Evolutionary conservation across 2,888 invertebrate genomes (phyloP).

Genomic region (Capitulum mitella): DNA sequence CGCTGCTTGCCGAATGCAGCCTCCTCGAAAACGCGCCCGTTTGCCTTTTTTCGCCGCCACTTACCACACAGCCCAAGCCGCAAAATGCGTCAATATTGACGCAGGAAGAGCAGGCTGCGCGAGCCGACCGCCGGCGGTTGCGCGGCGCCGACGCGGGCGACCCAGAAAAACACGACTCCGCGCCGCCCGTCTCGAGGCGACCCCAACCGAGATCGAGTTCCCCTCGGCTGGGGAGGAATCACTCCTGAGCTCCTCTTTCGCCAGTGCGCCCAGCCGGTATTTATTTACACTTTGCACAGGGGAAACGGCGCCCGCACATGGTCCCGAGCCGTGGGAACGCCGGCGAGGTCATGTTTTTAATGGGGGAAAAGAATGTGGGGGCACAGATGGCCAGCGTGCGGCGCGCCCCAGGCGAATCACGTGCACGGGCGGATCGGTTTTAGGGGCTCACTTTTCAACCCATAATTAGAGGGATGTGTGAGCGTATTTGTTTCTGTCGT

Average conservation of each 20-base stretch:
- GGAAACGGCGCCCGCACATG: background rate
- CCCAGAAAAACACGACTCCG: conserved; percentile 16
- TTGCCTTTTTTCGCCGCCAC: background rate
- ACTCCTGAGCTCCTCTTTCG: background rate
- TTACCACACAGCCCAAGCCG: background rate
- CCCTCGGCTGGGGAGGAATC: background rate
- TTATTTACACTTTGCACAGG: conserved; percentile 17
- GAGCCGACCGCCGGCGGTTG: no score
- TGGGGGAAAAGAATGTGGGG: background rate
- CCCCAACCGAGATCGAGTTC: background rate
- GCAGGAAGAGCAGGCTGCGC: background rate
- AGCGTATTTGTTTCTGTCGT: conserved; percentile 18
- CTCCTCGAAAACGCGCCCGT: background rate
- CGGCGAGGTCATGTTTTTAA: background rate
- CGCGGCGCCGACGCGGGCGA: background rate
- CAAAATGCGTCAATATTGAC: conserved; percentile 20
- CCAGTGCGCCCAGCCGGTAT: background rate
- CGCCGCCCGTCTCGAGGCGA: background rate
- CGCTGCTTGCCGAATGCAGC: background rate
- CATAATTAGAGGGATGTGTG: conserved; percentile 15
- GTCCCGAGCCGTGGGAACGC: background rate
- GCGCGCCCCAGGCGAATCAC: background rate
- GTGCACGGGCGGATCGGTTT: background rate
- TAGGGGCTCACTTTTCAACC: conserved; percentile 5
- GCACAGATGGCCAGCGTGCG: conserved; percentile 21